Evolutionary conservation across 2,797 vertebrate species (phyloP).

Genomic region (Xiphophorus birchmanni): DNA sequence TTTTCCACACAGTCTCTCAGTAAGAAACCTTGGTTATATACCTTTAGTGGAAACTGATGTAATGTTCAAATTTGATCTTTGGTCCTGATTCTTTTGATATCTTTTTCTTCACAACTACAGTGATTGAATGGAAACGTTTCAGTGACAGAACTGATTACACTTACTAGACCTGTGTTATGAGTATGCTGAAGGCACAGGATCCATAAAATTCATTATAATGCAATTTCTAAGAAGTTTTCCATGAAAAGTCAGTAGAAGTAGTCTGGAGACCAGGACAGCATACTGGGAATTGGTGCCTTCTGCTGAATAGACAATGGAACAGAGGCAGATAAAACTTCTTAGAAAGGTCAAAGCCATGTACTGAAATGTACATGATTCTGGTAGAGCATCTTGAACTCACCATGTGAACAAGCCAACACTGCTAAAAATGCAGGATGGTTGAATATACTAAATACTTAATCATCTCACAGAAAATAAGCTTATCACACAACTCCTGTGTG

Average conservation of each 20-base stretch:
- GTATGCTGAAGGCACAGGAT: neutral
- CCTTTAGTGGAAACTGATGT: neutral
- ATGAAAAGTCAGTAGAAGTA: neutral
- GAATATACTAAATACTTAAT: neutral
- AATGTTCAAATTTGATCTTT: neutral
- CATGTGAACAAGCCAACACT: neutral
- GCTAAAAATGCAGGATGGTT: neutral
- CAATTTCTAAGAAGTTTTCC: neutral
- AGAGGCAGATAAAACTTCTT: neutral
- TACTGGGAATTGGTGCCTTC: neutral
- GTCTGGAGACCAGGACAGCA: neutral
- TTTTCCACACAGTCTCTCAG: neutral
- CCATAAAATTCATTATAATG: neutral
- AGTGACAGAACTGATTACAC: neutral
- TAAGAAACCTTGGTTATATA: neutral
- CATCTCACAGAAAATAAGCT: neutral
- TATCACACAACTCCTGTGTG: constrained; percentile 2
- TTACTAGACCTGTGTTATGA: neutral
- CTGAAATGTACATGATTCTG: neutral
- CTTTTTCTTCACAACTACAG: neutral
- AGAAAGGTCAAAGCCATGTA: neutral
- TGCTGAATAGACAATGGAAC: neutral
- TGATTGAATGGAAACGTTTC: neutral
- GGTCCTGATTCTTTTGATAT: neutral
- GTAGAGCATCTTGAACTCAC: neutral